Evolutionary conservation across 2,888 invertebrate genomes (phyloP), one percentile per base, ranked within the genome.

Genomic region (Troides helena): DNA sequence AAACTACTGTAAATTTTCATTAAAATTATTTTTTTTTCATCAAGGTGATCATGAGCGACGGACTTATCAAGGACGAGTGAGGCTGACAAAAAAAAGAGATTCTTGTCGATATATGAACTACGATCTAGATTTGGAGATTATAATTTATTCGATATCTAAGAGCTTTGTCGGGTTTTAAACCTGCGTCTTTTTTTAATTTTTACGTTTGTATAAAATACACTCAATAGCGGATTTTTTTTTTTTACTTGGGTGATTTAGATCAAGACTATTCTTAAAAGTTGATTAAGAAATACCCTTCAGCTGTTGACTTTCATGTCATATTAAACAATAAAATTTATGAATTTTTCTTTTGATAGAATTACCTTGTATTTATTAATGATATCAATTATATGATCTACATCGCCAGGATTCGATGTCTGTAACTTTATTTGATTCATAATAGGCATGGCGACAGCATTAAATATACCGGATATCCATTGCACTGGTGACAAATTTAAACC

Each of bases 301-400:
- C 30, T 2, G 30, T 30, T 30, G 30, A 30, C 5, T 30, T 30
- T 30, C 30, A 30, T 5, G 30, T 30, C 30, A 30, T 3, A 30
- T 1, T 3, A 3, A 25, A 14, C 1, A 43, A 43, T 46, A 46
- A 46, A 46, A 12, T 46, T 6, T 2, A 46, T 12, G 8, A 50
- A 50, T 50, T 0, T 50, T 18, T 18, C 14, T 18, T 18, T 50
- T 50, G 18, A 53, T 53, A 12, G 18, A 5, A 53, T 7, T 76
- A 90, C 90, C 82, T 78, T 87, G 72, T 89, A 89, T 65, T 86
- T 77, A 57, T 90, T 89, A 18, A 90, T 88, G 5, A 87, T 76
- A 50, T 89, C 82, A 21, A 89, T 81, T 2, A 85, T 61, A 67
- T 87, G 85, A 6, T 85, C 85, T 0, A 75, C 53, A 10, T 85